Evolutionary conservation across 2,888 invertebrate genomes (phyloP), one percentile per base, ranked within the genome.

Genomic region (Argyresthia albistria): DNA sequence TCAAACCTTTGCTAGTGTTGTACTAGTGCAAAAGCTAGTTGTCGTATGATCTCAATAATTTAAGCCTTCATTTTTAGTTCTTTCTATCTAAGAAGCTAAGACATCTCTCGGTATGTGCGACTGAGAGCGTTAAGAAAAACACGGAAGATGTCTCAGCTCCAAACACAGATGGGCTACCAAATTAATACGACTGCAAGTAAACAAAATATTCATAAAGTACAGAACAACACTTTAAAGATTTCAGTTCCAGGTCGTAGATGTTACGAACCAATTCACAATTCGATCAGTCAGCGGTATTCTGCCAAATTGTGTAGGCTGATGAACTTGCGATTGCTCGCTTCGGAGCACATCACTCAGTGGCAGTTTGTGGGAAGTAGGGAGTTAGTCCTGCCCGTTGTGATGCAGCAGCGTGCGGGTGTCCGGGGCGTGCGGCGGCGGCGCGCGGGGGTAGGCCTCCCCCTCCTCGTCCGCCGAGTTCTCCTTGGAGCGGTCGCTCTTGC

Each of bases 341-440:
- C 25, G 25, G 25, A 25, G 25, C 25, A 6, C 2, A 25, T 25
- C 25, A 4, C 6, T 25, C 25, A 6, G 25, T 25, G 25, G 25
- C 25, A 25, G 6, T 25, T 25, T 25, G 46, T 46, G 4, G 46
- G 25, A 60, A 59, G 63, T 54, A 56, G 54, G 56, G 49, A 55
- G 59, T 54, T 92, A 95, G 89, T 95, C 94, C 78, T 94, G 93
- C 61, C 94, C 93, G 77, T 94, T 95, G 75, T 94, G 94, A 65
- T 93, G 93, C 54, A 93, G 86, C 58, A 93, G 84, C 66, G 92
- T 91, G 61, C 93, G 79, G 84, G 89, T 61, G 90, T 90, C 78
- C 82, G 90, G 69, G 86, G 89, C 71, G 88, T 77, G 83, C 57
- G 89, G 80, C 54, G 90, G 77, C 58, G 89, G 87, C 68, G 87